Conservation (phyloP, 2,888 invertebrate species). For the Drosophila borealis region DNA sequence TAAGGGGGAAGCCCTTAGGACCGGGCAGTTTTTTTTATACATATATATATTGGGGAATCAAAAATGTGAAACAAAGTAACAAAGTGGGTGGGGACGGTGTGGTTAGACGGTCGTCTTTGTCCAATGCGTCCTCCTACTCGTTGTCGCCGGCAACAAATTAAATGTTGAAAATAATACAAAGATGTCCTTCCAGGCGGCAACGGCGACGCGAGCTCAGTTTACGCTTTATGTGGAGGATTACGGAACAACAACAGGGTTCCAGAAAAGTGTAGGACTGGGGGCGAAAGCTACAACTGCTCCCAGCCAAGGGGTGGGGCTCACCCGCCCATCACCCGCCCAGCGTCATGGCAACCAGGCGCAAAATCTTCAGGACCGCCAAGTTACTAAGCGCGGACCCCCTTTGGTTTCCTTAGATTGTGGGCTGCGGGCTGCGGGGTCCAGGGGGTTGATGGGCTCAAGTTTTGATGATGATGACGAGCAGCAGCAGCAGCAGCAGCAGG, state of each 20-base stretch:
- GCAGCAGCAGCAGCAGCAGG: slow-evolving; percentile 18
- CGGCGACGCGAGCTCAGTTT: slow-evolving; percentile 71
- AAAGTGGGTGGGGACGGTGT: slow-evolving; percentile 12
- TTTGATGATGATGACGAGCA: slow-evolving; percentile 54
- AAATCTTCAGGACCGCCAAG: slow-evolving; percentile 52
- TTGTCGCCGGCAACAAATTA: slow-evolving; percentile 78
- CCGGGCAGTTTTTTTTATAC: slow-evolving; percentile 57
- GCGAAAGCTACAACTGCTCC: slow-evolving; percentile 27
- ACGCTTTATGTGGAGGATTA: slow-evolving; percentile 70
- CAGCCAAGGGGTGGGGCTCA: neutral
- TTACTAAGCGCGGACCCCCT: slow-evolving; percentile 13
- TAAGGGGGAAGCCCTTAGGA: neutral
- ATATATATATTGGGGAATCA: slow-evolving; percentile 55
- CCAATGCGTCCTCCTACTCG: slow-evolving; percentile 46
- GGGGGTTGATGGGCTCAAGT: slow-evolving; percentile 42
- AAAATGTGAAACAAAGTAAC: slow-evolving; percentile 73
- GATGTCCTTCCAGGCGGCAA: slow-evolving; percentile 72
- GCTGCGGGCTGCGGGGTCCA: neutral
- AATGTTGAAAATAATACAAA: slow-evolving; percentile 80
- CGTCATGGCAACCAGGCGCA: slow-evolving; percentile 73
- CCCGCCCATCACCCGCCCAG: neutral
- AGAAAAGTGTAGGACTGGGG: slow-evolving; percentile 17
- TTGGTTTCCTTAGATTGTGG: neutral
- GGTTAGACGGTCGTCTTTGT: slow-evolving; percentile 39
- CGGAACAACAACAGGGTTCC: slow-evolving; percentile 42